These are phyloP conservation scores for Drosophila sproati DNA, from an alignment of 1,140 invertebrate genomes.

Conservation along the genomic window DNA sequence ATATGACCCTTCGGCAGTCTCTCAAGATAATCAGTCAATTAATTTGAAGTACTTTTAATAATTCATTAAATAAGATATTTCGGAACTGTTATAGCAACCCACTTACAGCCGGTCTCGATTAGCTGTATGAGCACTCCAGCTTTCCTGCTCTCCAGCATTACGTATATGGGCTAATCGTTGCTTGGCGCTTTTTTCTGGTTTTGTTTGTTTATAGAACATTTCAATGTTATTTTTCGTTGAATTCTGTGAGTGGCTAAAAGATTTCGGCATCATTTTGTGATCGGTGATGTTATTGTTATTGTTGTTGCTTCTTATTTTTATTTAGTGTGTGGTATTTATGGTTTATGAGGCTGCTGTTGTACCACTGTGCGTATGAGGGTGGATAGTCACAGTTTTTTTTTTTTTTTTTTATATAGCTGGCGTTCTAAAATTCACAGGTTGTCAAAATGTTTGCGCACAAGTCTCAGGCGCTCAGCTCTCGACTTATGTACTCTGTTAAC, in stretches of 20 bases:
- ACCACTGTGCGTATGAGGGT: slow-evolving; percentile 44
- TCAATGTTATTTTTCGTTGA: slow-evolving; percentile 68
- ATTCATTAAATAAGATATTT: no score
- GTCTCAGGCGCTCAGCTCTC: slow-evolving; percentile 38
- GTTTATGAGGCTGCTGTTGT: slow-evolving; percentile 50
- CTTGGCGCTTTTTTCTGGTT: slow-evolving; percentile 52
- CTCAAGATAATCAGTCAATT: no score
- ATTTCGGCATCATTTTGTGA: slow-evolving; percentile 61
- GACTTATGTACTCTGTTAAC: slow-evolving; percentile 72
- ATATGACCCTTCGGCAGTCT: no score
- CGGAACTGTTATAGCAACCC: slow-evolving; percentile 22
- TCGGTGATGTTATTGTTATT: slow-evolving; percentile 38
- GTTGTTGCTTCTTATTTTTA: slow-evolving; percentile 39
- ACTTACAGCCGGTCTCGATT: slow-evolving; percentile 25
- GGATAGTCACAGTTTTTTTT: background rate
- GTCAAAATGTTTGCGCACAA: slow-evolving; percentile 78
- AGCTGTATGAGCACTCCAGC: slow-evolving; percentile 21
- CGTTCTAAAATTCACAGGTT: slow-evolving; percentile 78
- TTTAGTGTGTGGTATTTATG: slow-evolving; percentile 63
- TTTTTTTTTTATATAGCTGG: slow-evolving; percentile 24
- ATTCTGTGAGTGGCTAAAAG: slow-evolving; percentile 43
- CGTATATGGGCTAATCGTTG: slow-evolving; percentile 61
- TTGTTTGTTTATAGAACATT: slow-evolving; percentile 71
- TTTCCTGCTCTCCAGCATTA: slow-evolving; percentile 2
- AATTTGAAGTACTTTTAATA: no score